Conservation (phyloP, 2,888 invertebrate species). For the Hypselothyrea guttata region DNA sequence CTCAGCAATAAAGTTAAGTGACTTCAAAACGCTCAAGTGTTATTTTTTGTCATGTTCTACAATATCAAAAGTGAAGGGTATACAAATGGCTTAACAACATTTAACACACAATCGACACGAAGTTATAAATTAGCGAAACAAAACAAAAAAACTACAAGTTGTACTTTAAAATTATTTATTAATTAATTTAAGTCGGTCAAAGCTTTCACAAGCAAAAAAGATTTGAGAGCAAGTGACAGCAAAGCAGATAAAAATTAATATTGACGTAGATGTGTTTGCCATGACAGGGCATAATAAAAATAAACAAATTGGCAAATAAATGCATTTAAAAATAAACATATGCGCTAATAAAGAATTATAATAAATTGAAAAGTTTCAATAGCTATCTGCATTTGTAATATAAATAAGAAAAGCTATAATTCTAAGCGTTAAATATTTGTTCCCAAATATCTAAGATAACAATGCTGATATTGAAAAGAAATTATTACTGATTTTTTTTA, state of each 20-base stretch:
- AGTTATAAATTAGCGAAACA: conserved; percentile 21
- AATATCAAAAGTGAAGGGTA: conserved; percentile 37
- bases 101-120: conserved; percentile 21
- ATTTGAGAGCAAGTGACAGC: conserved; percentile 38
- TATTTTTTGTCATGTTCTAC: not conserved
- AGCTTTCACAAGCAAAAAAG: conserved; percentile 52
- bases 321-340: too few relatives aligned
- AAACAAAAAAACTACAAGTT: conserved; percentile 17
- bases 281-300: too few relatives aligned
- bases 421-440: too few relatives aligned
- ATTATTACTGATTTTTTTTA: too few relatives aligned
- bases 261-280: too few relatives aligned
- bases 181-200: conserved; percentile 40
- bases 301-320: too few relatives aligned
- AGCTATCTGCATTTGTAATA: too few relatives aligned
- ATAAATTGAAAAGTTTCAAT: too few relatives aligned
- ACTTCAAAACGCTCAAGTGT: conserved; percentile 28
- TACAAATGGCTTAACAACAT: conserved; percentile 22
- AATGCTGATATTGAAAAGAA: too few relatives aligned
- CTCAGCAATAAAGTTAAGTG: conserved; percentile 7
- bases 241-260: conserved; percentile 18
- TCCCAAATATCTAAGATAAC: too few relatives aligned
- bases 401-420: too few relatives aligned
- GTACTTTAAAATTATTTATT: conserved; percentile 40
- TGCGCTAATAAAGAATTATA: too few relatives aligned